Conservation (phyloP, 2,797 vertebrate genomes). For the Ambastaia sidthimunki region DNA sequence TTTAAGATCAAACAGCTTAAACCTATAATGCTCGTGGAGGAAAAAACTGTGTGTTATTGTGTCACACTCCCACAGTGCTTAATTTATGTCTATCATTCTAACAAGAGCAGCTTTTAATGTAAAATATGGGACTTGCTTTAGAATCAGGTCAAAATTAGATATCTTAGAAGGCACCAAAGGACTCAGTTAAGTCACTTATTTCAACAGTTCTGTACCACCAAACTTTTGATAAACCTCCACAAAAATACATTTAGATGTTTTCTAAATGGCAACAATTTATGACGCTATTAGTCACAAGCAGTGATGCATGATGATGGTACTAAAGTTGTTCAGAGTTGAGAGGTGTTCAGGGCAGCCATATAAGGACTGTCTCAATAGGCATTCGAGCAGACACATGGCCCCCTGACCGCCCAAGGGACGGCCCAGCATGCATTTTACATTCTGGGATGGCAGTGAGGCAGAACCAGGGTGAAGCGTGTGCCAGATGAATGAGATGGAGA, state of each 20-base stretch:
- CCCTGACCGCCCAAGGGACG: slow-evolving; percentile 58
- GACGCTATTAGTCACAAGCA: slow-evolving; percentile 6
- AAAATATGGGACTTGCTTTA: too few relatives aligned
- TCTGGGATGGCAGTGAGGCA: slow-evolving; percentile 61
- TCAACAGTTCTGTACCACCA: too few relatives aligned
- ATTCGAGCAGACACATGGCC: slow-evolving; percentile 61
- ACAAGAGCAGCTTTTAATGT: too few relatives aligned
- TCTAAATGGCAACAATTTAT: slow-evolving; percentile 15
- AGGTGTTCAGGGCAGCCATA: slow-evolving; percentile 59
- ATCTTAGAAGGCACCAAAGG: too few relatives aligned
- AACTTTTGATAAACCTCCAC: too few relatives aligned
- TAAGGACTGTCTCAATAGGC: slow-evolving; percentile 63
- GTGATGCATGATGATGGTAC: slow-evolving; percentile 40
- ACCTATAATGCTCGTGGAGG: too few relatives aligned
- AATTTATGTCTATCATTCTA: too few relatives aligned
- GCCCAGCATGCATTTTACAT: slow-evolving; percentile 51
- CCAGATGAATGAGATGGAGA: slow-evolving; percentile 38
- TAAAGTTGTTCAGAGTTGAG: slow-evolving; percentile 55
- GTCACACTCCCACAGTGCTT: too few relatives aligned
- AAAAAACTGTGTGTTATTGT: too few relatives aligned
- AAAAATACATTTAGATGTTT: neutral
- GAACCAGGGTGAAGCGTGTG: slow-evolving; percentile 59
- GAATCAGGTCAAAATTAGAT: too few relatives aligned
- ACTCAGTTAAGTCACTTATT: too few relatives aligned
- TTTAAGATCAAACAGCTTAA: too few relatives aligned